Base-by-base conservation (phyloP, 2,888 invertebrate genomes). In the Sceliomorpha sp. region DNA sequence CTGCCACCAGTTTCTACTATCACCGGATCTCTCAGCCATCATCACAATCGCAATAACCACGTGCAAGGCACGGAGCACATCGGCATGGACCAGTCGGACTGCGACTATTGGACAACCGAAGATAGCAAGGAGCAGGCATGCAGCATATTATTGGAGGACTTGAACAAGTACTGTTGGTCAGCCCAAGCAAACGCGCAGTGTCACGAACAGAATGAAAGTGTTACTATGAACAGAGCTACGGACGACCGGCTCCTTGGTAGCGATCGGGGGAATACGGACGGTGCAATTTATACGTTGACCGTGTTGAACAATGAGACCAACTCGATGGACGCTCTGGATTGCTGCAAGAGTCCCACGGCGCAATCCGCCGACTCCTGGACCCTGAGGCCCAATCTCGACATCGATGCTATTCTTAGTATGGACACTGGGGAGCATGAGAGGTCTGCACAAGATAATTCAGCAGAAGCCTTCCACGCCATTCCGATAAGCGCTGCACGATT, bases 111-210 rank as follows among this genome's bases (percentile, higher is more conserved):
- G 85, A 94, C 92, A 74, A 91, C 93, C 24, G 81, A 77, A 17
- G 81, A 82, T 59, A 77, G 74, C 51, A 87, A 85, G 60, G 84
- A 87, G 37, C 81, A 85, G 27, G 81, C 86, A 1, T 85, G 85
- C 62, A 85, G 83, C 69, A 86, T 86, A 42, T 75, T 95, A 82
- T 90, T 95, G 79, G 96, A 96, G 87, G 96, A 95, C 89, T 91
- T 95, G 79, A 95, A 95, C 89, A 95, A 95, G 86, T 95, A 93
- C 86, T 95, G 94, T 84, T 95, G 95, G 95, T 83, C 86, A 59
- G 74, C 84, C 0, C 81, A 81, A 31, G 74, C 84, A 0, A 82
- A 79, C 40, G 92, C 39, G 7, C 69, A 58, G 6, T 39, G 37
- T 5, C 62, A 59, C 37, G 67, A 91, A 47, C 89, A 89, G 75